Conservation (phyloP, 2,113 vertebrate species). For the Ammodytes dubius region DNA sequence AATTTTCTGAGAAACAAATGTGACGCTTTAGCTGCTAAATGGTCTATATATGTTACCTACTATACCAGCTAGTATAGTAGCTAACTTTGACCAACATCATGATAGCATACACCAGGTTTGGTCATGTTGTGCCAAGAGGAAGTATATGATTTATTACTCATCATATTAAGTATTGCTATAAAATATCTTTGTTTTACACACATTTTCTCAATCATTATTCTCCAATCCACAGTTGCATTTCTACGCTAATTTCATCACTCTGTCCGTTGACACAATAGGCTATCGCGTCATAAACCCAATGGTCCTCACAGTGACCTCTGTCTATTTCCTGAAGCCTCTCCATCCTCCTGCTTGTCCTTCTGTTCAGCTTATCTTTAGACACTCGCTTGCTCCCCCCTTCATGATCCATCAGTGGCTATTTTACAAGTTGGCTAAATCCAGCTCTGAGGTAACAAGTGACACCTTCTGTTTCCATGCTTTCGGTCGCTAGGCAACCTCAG, state of each 20-base stretch:
- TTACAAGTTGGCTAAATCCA: slow-evolving; percentile 82
- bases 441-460: slow-evolving; percentile 85
- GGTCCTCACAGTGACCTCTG: slow-evolving; percentile 35
- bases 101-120: neutral
- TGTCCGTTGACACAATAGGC: neutral
- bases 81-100: neutral
- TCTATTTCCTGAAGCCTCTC: slow-evolving; percentile 50
- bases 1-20: no score
- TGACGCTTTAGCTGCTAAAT: no score
- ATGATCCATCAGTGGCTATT: slow-evolving; percentile 74
- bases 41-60: neutral
- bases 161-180: neutral
- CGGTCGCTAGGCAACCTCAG: slow-evolving; percentile 84
- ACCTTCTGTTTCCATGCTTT: slow-evolving; percentile 84
- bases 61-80: no score
- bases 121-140: neutral
- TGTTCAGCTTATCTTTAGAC: slow-evolving; percentile 73
- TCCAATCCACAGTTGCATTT: neutral
- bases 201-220: neutral
- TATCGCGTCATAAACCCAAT: neutral
- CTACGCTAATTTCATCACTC: neutral
- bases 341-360: slow-evolving; percentile 40
- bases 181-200: neutral
- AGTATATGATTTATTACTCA: neutral
- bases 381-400: slow-evolving; percentile 33